These are phyloP conservation scores for Takifugu rubripes DNA, from an alignment of 2,797 vertebrate genomes.

Conservation along the genomic window DNA sequence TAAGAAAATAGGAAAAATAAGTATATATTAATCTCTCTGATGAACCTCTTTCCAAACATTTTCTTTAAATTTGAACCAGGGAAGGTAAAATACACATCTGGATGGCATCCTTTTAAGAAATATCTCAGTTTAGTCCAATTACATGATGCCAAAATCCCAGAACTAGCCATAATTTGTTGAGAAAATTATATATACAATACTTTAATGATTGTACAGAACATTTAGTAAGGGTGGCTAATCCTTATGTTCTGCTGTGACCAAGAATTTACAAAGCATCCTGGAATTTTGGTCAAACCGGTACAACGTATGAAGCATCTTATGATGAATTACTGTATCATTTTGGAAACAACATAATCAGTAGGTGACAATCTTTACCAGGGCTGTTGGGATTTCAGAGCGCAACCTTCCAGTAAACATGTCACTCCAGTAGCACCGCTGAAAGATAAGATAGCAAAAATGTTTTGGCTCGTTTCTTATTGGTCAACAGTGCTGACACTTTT, in stretches of 20 bases:
- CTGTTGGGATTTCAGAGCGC: conserved; percentile 91
- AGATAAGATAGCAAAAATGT: conserved; percentile 5
- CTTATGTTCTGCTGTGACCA: background rate
- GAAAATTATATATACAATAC: background rate
- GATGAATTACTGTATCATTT: no score
- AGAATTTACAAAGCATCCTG: no score
- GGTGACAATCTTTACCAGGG: conserved; percentile 79
- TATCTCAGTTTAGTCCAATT: background rate
- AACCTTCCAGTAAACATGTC: conserved; percentile 97
- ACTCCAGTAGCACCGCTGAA: conserved; percentile 92
- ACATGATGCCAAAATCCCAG: background rate
- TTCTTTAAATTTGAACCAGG: no score
- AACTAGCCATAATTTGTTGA: background rate
- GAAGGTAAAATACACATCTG: background rate
- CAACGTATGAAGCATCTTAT: no score
- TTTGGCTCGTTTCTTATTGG: background rate
- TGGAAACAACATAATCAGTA: background rate
- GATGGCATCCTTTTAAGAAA: background rate
- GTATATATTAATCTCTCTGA: no score
- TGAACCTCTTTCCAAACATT: no score
- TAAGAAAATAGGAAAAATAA: background rate
- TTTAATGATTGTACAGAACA: background rate
- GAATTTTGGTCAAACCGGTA: no score
- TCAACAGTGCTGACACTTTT: no score
- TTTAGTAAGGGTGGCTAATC: background rate